These are phyloP conservation scores for Ailuropoda melanoleuca DNA, from an alignment of 2,113 vertebrate species.

Conservation along the genomic window DNA sequence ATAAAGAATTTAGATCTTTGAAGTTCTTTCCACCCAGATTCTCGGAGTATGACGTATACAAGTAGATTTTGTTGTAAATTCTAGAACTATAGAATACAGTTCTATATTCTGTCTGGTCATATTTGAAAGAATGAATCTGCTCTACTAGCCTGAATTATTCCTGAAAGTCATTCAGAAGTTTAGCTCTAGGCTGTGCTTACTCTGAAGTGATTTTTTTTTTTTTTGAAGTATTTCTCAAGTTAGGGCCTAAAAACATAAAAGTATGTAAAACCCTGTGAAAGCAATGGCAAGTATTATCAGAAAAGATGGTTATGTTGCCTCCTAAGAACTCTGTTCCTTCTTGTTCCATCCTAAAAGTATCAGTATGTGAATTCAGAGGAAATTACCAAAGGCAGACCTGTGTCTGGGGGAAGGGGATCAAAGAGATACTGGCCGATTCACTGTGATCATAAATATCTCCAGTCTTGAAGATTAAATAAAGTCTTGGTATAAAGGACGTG, in stretches of 20 bases:
- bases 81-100: not conserved
- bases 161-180: slow-evolving; percentile 58
- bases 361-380: slow-evolving; percentile 4
- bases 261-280: slow-evolving; percentile 58
- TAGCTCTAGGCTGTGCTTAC: slow-evolving; percentile 52
- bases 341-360: slow-evolving; percentile 38
- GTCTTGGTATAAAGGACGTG: not conserved
- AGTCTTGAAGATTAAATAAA: slow-evolving; percentile 55
- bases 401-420: slow-evolving; percentile 32
- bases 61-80: slow-evolving; percentile 8
- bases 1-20: not conserved
- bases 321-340: not conserved
- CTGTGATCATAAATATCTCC: not conserved
- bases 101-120: not conserved
- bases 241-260: slow-evolving; percentile 39
- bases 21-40: not conserved
- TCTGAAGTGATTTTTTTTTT: slow-evolving; percentile 51
- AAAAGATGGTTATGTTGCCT: slow-evolving; percentile 53
- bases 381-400: not conserved
- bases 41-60: not conserved
- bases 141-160: slow-evolving; percentile 30
- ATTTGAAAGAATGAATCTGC: slow-evolving; percentile 41
- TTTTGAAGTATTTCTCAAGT: slow-evolving; percentile 64
- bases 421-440: not conserved
- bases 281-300: slow-evolving; percentile 44